Evolutionary conservation across 2,888 invertebrate genomes (phyloP).

Genomic region (Diarsia mendica): DNA sequence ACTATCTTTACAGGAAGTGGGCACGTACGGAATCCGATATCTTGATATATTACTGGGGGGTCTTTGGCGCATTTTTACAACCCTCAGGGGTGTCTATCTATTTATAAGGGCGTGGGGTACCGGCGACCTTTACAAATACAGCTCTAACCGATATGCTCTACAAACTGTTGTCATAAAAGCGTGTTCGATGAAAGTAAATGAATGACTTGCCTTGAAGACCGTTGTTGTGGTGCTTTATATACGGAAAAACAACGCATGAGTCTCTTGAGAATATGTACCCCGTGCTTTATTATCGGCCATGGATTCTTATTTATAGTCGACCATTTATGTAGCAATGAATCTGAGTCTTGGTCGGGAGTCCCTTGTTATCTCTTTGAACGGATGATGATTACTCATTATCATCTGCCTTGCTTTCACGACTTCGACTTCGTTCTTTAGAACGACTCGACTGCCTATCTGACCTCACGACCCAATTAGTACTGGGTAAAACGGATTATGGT

Average conservation of each 20-base stretch:
- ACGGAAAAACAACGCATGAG: conserved; percentile 17
- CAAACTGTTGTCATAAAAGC: conserved; percentile 80
- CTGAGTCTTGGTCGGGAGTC: background rate
- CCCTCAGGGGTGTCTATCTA: conserved; percentile 76
- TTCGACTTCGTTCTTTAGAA: no score
- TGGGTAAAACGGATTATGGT: background rate
- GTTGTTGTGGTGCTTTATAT: conserved; percentile 42
- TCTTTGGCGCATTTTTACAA: conserved; percentile 80
- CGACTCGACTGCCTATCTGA: no score
- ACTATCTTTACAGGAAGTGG: conserved; percentile 70
- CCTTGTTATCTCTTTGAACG: background rate
- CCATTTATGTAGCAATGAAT: background rate
- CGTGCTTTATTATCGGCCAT: background rate
- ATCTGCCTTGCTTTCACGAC: background rate
- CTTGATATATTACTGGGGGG: conserved; percentile 84
- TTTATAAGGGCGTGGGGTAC: conserved; percentile 72
- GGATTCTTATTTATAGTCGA: background rate
- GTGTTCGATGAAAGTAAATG: conserved; percentile 73
- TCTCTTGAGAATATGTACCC: conserved; percentile 8
- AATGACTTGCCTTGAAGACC: conserved; percentile 68
- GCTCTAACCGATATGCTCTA: conserved; percentile 82
- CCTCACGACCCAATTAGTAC: no score
- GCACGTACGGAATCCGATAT: conserved; percentile 81
- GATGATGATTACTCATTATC: background rate
- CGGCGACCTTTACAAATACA: conserved; percentile 85